Conservation (phyloP, 2,888 invertebrate genomes). For the Celastrina argiolus region DNA sequence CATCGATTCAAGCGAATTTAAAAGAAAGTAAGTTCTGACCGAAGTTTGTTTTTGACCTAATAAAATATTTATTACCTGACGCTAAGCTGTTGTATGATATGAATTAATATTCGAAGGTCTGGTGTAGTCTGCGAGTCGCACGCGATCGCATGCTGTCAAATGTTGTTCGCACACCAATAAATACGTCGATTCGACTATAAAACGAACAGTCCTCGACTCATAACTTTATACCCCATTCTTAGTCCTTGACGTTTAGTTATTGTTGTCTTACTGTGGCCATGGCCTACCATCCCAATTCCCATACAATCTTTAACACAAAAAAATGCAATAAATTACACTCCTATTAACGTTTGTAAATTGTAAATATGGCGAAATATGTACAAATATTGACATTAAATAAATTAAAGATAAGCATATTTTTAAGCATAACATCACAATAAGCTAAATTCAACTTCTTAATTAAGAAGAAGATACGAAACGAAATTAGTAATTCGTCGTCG, state of each 20-base stretch:
- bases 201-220: not conserved
- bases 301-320: too few species aligned
- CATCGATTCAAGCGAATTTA: not conserved
- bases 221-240: not conserved
- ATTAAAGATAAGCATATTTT: too few species aligned
- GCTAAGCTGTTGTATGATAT: constrained; percentile 23
- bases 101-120: constrained; percentile 60
- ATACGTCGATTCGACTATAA: constrained; percentile 11
- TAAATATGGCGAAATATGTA: too few species aligned
- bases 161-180: constrained; percentile 29
- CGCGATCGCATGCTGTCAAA: constrained; percentile 44
- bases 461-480: too few species aligned
- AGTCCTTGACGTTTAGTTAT: not conserved
- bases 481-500: too few species aligned
- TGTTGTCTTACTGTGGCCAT: not conserved
- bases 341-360: too few species aligned
- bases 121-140: constrained; percentile 31
- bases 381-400: too few species aligned
- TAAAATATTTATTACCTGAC: constrained; percentile 12
- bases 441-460: too few species aligned
- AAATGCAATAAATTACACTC: too few species aligned
- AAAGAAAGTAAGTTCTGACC: not conserved
- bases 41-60: not conserved
- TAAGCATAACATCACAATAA: too few species aligned
- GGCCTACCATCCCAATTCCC: too few species aligned